Conservation (phyloP, 2,113 vertebrate genomes). For the Xenotilapia flavipinnis region DNA sequence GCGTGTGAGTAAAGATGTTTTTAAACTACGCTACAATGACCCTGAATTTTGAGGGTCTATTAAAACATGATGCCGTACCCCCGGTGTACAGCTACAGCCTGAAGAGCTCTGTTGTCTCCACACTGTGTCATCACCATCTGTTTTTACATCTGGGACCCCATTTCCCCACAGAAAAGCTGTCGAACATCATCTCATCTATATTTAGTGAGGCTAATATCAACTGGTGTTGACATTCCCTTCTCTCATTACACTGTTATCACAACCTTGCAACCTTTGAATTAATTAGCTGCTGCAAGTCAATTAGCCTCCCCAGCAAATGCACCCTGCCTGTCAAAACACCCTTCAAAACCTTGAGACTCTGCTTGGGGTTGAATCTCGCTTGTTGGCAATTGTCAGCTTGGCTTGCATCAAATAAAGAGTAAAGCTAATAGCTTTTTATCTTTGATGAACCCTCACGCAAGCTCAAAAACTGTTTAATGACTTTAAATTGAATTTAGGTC, state of each 20-base stretch:
- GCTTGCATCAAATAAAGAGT: neutral
- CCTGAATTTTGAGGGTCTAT: neutral
- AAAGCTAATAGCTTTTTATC: neutral
- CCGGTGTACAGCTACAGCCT: neutral
- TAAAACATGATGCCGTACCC: neutral
- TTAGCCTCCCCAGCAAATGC: constrained; percentile 48
- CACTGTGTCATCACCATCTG: constrained; percentile 38
- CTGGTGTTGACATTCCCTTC: constrained; percentile 49
- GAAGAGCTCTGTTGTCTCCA: neutral
- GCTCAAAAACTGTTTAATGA: neutral
- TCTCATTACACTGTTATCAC: constrained; percentile 64
- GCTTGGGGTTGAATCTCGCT: neutral
- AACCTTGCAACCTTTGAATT: constrained; percentile 62
- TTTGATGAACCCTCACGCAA: neutral
- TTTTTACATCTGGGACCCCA: constrained; percentile 32
- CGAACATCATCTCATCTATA: constrained; percentile 54
- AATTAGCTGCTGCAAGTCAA: constrained; percentile 66
- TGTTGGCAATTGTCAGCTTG: neutral
- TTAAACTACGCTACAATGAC: neutral
- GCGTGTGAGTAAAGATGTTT: neutral
- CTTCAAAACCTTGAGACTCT: neutral
- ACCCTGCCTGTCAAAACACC: constrained; percentile 27
- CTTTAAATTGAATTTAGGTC: neutral
- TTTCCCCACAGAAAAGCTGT: constrained; percentile 44
- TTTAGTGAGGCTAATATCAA: constrained; percentile 58